Evolutionary conservation across 2,113 vertebrate species (phyloP), one percentile per base, ranked within the genome.

Genomic region (Cebidichthys violaceus): DNA sequence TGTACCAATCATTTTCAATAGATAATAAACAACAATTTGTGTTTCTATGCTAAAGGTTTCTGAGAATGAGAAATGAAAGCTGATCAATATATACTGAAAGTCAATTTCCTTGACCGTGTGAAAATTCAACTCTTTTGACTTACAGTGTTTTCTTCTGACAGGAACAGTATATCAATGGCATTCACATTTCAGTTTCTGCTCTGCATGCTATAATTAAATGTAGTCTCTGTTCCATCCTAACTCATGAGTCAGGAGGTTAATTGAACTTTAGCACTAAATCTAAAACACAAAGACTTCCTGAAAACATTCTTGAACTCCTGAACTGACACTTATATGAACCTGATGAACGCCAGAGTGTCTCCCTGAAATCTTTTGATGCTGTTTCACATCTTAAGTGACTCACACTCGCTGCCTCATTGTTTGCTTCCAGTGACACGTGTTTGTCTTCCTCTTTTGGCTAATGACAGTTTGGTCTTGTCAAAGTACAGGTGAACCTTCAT

Each of bases 291-390:
- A 90, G 88, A 91, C 89, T 92, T 93, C 90, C 92, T 87, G 72
- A 90, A 92, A 92, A 92, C 90, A 91, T 92, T 89, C 88, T 90
- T 93, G 91, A 93, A 93, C 92, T 92, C 72, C 87, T 93, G 92
- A 91, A 91, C 92, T 91, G 91, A 93, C 91, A 88, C 83, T 59
- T 79, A 89, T 82, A 62, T 93, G 91, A 93, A 84, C 90, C 90
- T 80, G 86, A 89, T 33, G 54, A 89, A 92, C 70, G 85, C 89
- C 89, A 83, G 78, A 43, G 78, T 65, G 86, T 92, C 90, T 92
- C 84, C 61, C 72, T 81, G 55, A 74, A 88, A 86, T 79, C 90
- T 90, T 89, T 89, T 82, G 84, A 90, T 92, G 89, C 84, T 6
- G 27, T 54, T 81, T 37, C 70, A 85, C 91, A 71, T 83, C 60